Evolutionary conservation across 2,888 invertebrate genomes (phyloP), one percentile per base, ranked within the genome.

Genomic region (Tetheella fluctuosa): DNA sequence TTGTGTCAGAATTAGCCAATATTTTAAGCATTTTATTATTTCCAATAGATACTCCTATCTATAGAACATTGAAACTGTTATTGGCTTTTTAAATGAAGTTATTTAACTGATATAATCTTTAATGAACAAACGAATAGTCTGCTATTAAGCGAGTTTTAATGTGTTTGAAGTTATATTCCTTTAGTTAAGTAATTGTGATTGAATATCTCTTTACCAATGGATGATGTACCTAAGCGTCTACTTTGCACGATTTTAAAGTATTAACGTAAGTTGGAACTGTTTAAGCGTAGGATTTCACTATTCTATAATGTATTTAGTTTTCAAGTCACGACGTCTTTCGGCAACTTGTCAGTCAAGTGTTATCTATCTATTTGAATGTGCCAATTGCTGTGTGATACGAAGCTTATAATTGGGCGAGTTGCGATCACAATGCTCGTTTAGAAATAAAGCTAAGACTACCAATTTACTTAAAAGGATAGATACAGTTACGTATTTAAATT

Each of bases 251-350:
- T 67, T 71, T 67, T 73, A 73, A 75, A 6, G 34, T 34, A 34
- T 13, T 34, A 34, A 30, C 71, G 75, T 73, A 73, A 74, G 71
- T 72, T 67, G 64, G 69, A 74, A 69, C 67, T 66, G 73, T 75
- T 34, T 63, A 62, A 65, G 71, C 73, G 71, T 73, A 74, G 76
- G 76, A 74, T 74, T 74, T 75, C 67, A 69, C 71, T 71, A 37
- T 59, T 15, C 34, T 65, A 75, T 70, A 77, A 73, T 66, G 72
- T 74, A 73, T 72, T 74, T 67, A 64, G 67, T 64, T 63, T 63
- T 75, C 78, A 48, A 81, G 82, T 83, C 81, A 84, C 84, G 83
- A 83, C 69, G 66, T 71, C 74, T 77, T 78, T 79, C 78, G 74
- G 76, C 80, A 80, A 74, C 76, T 73, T 76, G 81, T 80, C 81